A percentile compares a stretch with the other conserved stretches of the same genome.
phyloP scores from a whole-genome alignment of 2,888 invertebrate genomes.

The Camptogramma bilineatum region DNA sequence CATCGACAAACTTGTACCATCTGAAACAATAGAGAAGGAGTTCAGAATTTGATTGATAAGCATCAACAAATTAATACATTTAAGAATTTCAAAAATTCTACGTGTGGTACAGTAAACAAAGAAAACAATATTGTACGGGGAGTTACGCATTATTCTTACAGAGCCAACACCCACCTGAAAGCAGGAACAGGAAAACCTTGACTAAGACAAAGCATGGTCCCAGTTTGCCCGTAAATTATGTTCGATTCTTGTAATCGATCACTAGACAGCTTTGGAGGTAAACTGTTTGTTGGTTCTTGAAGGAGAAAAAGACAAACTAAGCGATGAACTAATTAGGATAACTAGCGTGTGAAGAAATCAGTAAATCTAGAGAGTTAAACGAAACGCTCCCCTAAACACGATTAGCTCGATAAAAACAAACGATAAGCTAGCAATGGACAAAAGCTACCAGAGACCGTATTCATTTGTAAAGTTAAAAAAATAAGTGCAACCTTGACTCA shows the following conservation, averaged over 20 bases:
- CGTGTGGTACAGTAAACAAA: slow-evolving; percentile 5
- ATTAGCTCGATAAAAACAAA: slow-evolving; percentile 46
- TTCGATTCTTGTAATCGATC: slow-evolving; percentile 83
- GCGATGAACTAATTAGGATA: slow-evolving; percentile 44
- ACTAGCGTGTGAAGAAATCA: slow-evolving; percentile 43
- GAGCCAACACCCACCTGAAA: slow-evolving; percentile 87
- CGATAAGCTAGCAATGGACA: slow-evolving; percentile 47
- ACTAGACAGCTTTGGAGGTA: slow-evolving; percentile 87
- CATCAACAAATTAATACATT: slow-evolving; percentile 9
- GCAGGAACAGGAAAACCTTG: slow-evolving; percentile 91
- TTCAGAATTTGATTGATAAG: slow-evolving; percentile 51
- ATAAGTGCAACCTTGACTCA: slow-evolving; percentile 67
- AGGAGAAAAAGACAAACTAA: slow-evolving; percentile 59
- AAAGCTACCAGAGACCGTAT: slow-evolving; percentile 59
- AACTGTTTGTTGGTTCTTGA: slow-evolving; percentile 89
- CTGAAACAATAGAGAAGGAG: slow-evolving; percentile 88
- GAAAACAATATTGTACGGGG: slow-evolving; percentile 4
- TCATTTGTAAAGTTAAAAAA: slow-evolving; percentile 40
- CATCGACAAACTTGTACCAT: slow-evolving; percentile 97
- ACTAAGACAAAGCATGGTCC: slow-evolving; percentile 88
- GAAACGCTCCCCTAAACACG: slow-evolving; percentile 37
- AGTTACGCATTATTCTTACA: slow-evolving; percentile 28
- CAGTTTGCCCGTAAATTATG: slow-evolving; percentile 61
- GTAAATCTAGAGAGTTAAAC: slow-evolving; percentile 35
- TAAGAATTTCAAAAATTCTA: slow-evolving; percentile 22